A percentile compares a stretch with the other conserved stretches of the same genome.
Conservation (phyloP, 1,140 invertebrate genomes). For the Pinna nobilis region DNA sequence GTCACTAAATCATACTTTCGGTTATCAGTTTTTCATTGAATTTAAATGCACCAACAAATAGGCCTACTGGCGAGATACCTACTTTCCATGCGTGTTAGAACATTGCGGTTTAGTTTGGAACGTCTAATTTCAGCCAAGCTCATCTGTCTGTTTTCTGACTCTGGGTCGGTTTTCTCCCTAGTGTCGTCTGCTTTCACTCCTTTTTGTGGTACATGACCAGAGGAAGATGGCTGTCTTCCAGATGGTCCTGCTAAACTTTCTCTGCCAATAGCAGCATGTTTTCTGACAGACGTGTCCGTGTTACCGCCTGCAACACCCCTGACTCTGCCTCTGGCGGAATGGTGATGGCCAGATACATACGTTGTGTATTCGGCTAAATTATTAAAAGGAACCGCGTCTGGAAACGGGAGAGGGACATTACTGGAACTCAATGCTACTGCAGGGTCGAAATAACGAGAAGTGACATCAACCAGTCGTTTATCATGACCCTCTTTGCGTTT, state of each 20-base stretch:
- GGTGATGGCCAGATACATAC: slow-evolving; percentile 34
- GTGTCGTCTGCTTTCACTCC: neutral
- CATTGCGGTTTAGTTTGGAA: slow-evolving; percentile 27
- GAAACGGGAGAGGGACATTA: slow-evolving; percentile 34
- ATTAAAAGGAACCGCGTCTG: slow-evolving; percentile 48
- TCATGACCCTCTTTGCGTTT: too few species aligned
- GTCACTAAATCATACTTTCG: neutral
- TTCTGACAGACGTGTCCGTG: neutral
- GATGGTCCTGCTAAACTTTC: neutral
- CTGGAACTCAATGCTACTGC: slow-evolving; percentile 47
- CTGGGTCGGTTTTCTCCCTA: neutral
- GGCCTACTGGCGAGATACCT: neutral
- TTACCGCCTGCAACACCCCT: neutral
- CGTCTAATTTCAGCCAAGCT: slow-evolving; percentile 29
- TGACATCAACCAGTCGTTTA: too few species aligned
- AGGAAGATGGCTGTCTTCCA: neutral
- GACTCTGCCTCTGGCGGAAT: neutral
- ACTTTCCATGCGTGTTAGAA: slow-evolving; percentile 58
- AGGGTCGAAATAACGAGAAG: slow-evolving; percentile 54
- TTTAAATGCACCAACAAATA: neutral
- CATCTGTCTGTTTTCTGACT: neutral
- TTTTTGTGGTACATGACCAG: neutral
- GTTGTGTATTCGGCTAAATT: slow-evolving; percentile 61
- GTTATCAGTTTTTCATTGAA: neutral
- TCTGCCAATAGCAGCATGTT: neutral